Base-by-base conservation (phyloP, 2,797 vertebrate genomes). In the Ctenopoma multispine region DNA sequence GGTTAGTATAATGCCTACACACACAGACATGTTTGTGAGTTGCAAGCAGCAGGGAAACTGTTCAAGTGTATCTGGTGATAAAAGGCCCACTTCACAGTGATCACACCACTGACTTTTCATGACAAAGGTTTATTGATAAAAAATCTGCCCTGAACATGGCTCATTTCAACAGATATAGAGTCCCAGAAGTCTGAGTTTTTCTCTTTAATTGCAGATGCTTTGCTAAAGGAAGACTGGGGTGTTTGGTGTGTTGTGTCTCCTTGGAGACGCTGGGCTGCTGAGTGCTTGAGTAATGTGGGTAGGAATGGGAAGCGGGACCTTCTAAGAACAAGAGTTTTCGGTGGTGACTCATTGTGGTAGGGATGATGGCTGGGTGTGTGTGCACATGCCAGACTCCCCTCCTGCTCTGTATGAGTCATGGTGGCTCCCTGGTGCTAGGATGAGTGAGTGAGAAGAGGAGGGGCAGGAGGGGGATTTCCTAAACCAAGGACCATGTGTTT, bases 271-370 rank as follows among this genome's bases (percentile, higher is more conserved):
- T 0, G 15, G 11, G 51, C 48, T 55, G 69, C 49, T 29, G 46
- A 70, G 47, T 55, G 74, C n/a, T 63, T 81, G 87, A 81, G 79
- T 82, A 77, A 83, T 75, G 48, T 18, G 57, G 63, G 41, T 63
- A 18, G 53, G 55, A 3, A 34, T 27, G 38, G n/a, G 68, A 72
- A 61, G 60, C 1, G 0, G 62, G 34, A 53, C 23, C 24, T 56
- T 71, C 24, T 34, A 53, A 43, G 59, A 73, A 57, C 71, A 49
- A 50, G 50, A 34, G 63, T 51, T 82, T 82, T 82, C n/a, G 51
- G 67, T 0, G 2, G 66, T 91, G 90, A 90, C 60, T 91, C 87
- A 90, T 54, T 38, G 73, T 60, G 86, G 83, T 63, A 61, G 79
- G 72, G 71, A 75, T 48, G 31, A 43, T 40, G 56, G 47, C 21